Conservation (phyloP, 2,888 invertebrate genomes). For the Xanthia icteritia region DNA sequence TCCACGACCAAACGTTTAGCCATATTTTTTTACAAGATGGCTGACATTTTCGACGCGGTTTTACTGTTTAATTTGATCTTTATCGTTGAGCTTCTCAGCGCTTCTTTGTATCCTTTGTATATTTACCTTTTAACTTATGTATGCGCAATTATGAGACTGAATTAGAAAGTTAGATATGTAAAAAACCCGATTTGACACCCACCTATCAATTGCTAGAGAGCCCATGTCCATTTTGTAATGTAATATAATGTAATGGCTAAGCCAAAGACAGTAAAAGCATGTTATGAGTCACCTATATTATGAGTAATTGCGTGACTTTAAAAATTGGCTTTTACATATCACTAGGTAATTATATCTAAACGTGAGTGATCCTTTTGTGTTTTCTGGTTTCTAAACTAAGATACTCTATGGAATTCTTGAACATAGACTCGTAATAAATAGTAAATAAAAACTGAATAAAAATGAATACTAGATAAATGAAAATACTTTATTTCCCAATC, state of each 20-base stretch:
- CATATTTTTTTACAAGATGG: conserved; percentile 39
- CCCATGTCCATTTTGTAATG: conserved; percentile 68
- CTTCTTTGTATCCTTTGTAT: conserved; percentile 68
- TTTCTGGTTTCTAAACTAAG: conserved; percentile 38
- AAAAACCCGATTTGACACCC: conserved; percentile 72
- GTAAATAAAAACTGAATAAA: conserved; percentile 40
- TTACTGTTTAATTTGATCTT: conserved; percentile 43
- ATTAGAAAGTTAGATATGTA: conserved; percentile 83
- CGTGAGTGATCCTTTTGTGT: conserved; percentile 24
- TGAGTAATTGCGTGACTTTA: conserved; percentile 48
- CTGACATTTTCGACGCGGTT: conserved; percentile 48
- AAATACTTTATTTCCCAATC: conserved; percentile 11
- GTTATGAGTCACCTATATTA: conserved; percentile 28
- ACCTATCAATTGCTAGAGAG: conserved; percentile 69
- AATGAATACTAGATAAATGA: conserved; percentile 11
- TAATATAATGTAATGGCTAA: conserved; percentile 54
- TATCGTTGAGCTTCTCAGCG: conserved; percentile 63
- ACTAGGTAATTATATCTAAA: conserved; percentile 37
- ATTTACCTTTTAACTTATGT: conserved; percentile 81
- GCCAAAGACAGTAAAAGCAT: conserved; percentile 54
- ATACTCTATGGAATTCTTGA: conserved; percentile 28
- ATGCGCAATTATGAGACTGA: conserved; percentile 89
- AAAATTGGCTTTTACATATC: conserved; percentile 58
- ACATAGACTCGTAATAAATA: conserved; percentile 15
- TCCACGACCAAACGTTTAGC: conserved; percentile 40